phyloP scores from a whole-genome alignment of 2,797 vertebrate genomes.

The Threskiornis aethiopicus region DNA sequence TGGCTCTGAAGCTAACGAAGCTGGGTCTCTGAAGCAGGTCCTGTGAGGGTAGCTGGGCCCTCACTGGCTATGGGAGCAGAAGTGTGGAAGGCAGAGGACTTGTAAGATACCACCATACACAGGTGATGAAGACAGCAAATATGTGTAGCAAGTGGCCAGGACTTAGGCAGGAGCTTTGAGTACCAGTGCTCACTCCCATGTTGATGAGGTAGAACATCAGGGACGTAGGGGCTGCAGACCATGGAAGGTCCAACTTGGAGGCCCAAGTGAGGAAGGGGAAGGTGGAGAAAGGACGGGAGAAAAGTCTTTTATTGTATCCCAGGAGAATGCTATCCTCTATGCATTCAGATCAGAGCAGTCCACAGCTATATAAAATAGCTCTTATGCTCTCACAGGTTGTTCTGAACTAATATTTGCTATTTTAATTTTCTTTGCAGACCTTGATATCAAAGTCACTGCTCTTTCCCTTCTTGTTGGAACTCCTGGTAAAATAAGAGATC shows the following conservation, averaged over 20 bases:
- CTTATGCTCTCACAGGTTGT: neutral
- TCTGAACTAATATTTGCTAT: slow-evolving; percentile 47
- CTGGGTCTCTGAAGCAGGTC: neutral
- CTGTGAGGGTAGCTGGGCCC: neutral
- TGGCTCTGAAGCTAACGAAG: neutral
- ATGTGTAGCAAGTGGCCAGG: rapidly evolving
- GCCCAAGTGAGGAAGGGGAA: neutral
- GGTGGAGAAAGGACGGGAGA: neutral
- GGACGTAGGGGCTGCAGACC: rapidly evolving
- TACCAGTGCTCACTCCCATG: rapidly evolving
- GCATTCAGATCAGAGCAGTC: neutral
- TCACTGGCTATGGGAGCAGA: neutral
- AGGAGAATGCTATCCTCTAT: neutral
- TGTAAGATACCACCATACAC: too few relatives aligned
- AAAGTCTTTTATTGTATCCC: neutral
- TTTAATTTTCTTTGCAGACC: slow-evolving; percentile 59
- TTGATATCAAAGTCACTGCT: slow-evolving; percentile 25
- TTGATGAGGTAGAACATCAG: neutral
- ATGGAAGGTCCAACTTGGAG: neutral
- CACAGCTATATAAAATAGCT: neutral
- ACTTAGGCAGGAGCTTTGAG: neutral
- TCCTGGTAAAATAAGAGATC: slow-evolving; percentile 27
- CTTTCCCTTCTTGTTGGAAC: neutral
- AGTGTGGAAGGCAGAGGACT: neutral
- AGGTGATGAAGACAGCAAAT: neutral